phyloP scores from a whole-genome alignment of 2,797 vertebrate species.

The Xiphophorus birchmanni region DNA sequence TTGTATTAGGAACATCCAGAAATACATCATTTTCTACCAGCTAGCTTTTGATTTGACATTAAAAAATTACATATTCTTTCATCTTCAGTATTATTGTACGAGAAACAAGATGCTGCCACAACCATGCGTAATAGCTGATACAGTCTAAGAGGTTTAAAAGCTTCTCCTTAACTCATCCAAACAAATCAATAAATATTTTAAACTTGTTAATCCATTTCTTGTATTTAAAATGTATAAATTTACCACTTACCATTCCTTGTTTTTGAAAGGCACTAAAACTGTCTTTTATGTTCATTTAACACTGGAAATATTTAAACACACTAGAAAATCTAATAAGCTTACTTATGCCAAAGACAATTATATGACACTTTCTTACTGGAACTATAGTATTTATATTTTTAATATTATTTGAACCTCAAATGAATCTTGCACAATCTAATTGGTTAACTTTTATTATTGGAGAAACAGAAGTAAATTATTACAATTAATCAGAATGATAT shows the following conservation, averaged over 20 bases:
- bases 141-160: background rate
- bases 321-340: background rate
- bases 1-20: background rate
- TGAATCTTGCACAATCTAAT: background rate
- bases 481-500: background rate
- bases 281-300: background rate
- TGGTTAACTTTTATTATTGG: background rate
- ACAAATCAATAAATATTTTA: background rate
- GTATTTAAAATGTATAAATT: background rate
- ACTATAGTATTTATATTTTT: background rate
- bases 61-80: background rate
- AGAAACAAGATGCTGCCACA: background rate
- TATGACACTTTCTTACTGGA: background rate
- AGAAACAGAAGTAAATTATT: background rate
- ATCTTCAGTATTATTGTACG: too few species aligned
- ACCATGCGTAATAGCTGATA: background rate
- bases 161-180: background rate
- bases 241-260: too few species aligned
- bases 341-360: background rate
- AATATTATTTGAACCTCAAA: slow-evolving; percentile 6
- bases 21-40: background rate
- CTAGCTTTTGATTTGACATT: background rate
- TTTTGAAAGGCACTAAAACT: background rate
- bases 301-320: background rate
- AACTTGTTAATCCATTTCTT: background rate